Evolutionary conservation across 1,140 invertebrate species (phyloP).

Genomic region (Ylistrum balloti): DNA sequence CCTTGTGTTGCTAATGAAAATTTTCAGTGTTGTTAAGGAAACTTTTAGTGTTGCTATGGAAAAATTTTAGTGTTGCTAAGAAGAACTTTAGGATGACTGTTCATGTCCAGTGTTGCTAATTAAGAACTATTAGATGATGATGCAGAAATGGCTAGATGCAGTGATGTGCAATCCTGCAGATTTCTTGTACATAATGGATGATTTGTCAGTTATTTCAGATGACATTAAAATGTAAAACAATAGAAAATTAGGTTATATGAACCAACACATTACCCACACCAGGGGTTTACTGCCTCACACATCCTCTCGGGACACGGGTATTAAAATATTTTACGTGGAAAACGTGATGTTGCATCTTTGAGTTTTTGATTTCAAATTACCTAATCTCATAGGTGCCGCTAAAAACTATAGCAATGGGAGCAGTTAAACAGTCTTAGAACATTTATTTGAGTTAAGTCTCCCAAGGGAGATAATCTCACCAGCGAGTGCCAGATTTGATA

Average conservation of each 20-base stretch:
- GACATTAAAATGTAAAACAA: background rate
- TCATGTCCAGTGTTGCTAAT: background rate
- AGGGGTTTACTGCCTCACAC: background rate
- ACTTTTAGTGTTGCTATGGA: background rate
- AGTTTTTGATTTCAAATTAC: slow-evolving; percentile 28
- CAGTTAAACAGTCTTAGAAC: background rate
- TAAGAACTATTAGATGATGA: background rate
- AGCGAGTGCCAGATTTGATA: slow-evolving; percentile 1
- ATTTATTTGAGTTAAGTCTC: background rate
- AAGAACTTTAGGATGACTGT: background rate
- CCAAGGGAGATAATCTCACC: background rate
- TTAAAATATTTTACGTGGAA: background rate
- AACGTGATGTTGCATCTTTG: background rate
- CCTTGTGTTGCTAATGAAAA: too few relatives aligned
- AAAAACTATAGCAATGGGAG: background rate
- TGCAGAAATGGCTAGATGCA: background rate
- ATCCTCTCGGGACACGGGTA: background rate
- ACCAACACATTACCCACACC: background rate
- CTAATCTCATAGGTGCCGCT: slow-evolving; percentile 13
- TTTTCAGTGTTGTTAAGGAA: too few relatives aligned
- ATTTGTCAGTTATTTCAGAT: background rate
- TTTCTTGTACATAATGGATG: slow-evolving; percentile 22
- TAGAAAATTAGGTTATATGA: slow-evolving; percentile 19
- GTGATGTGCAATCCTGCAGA: slow-evolving; percentile 13
- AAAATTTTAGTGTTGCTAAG: background rate